phyloP scores from a whole-genome alignment of 2,888 invertebrate species.

The Xylocampa areola region DNA sequence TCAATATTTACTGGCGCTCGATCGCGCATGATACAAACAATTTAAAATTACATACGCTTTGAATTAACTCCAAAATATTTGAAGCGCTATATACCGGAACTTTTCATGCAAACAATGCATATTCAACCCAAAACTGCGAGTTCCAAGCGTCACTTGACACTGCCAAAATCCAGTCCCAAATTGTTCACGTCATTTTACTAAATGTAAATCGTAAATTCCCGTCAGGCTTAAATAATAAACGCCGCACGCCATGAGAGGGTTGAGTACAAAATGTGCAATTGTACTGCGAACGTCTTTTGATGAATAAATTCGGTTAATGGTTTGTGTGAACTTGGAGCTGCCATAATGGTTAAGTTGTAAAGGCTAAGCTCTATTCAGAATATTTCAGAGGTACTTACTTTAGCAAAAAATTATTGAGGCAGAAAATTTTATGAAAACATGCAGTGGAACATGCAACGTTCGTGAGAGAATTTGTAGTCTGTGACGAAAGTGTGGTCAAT shows the following conservation, averaged over 20 bases:
- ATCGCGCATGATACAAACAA: too few relatives aligned
- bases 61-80: slow-evolving; percentile 23
- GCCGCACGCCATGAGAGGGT: slow-evolving; percentile 21
- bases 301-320: slow-evolving; percentile 52
- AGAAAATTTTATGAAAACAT: too few relatives aligned
- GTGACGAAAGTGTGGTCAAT: too few relatives aligned
- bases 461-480: too few relatives aligned
- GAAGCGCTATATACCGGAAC: slow-evolving; percentile 20
- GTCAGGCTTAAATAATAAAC: slow-evolving; percentile 56
- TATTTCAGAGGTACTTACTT: too few relatives aligned
- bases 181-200: slow-evolving; percentile 57
- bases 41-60: too few relatives aligned
- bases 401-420: too few relatives aligned
- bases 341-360: too few relatives aligned
- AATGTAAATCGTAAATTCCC: slow-evolving; percentile 74
- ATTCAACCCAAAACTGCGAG: slow-evolving; percentile 31
- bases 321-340: slow-evolving; percentile 25
- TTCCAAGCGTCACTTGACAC: slow-evolving; percentile 40
- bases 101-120: slow-evolving; percentile 32
- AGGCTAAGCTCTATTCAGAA: too few relatives aligned
- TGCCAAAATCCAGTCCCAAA: slow-evolving; percentile 47
- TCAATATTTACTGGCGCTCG: too few relatives aligned
- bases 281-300: slow-evolving; percentile 49
- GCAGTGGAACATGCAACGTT: too few relatives aligned
- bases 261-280: slow-evolving; percentile 49